A percentile compares a stretch with the other conserved stretches of the same genome.
These are phyloP conservation scores for Butastur rufipennis DNA, from an alignment of 2,113 vertebrate species.

Conservation along the genomic window DNA sequence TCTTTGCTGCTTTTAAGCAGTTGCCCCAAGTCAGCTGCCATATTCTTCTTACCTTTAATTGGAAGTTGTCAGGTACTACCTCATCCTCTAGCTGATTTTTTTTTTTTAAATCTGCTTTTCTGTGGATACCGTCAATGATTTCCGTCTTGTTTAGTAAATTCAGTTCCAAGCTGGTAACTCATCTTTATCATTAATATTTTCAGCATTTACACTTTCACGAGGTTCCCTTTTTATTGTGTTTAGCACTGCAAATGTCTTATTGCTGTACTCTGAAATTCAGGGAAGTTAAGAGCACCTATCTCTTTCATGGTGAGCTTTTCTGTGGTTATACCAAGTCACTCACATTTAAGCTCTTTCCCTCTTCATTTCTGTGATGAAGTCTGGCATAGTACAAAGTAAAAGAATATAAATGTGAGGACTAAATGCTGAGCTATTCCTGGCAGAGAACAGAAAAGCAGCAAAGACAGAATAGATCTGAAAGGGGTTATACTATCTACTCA, in stretches of 20 bases:
- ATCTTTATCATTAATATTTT: background rate
- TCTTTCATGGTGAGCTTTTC: background rate
- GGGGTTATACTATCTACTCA: background rate
- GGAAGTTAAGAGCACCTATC: background rate
- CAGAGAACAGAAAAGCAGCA: background rate
- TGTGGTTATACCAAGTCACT: background rate
- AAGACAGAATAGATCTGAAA: background rate
- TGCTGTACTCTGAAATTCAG: background rate
- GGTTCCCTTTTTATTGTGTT: background rate
- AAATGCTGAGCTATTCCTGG: background rate
- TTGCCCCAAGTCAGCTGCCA: background rate
- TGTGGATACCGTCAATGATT: background rate
- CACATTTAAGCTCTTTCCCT: background rate
- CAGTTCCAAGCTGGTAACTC: background rate
- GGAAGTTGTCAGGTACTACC: background rate
- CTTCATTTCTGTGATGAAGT: background rate
- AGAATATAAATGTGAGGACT: rapidly evolving
- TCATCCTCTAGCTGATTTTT: background rate
- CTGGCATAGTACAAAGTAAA: background rate
- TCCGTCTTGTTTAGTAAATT: background rate
- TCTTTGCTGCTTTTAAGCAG: background rate
- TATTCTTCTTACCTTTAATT: background rate
- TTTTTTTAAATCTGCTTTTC: background rate
- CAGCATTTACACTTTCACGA: background rate
- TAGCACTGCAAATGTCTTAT: background rate